Conservation (phyloP, 2,113 vertebrate species). For the Meriones unguiculatus region DNA sequence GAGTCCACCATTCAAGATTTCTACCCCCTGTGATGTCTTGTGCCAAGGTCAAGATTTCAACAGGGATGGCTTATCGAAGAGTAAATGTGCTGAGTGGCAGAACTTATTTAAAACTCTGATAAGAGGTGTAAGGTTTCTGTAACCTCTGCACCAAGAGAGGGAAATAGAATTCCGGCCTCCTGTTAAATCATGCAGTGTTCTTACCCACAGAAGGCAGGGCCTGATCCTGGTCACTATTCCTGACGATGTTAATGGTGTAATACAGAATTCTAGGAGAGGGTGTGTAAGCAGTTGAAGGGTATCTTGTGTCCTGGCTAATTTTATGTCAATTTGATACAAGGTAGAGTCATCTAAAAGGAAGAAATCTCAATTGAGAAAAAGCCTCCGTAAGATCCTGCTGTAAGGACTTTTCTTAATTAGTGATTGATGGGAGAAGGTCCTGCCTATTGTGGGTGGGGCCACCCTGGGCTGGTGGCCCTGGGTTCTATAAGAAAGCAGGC, state of each 20-base stretch:
- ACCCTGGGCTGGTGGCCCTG: not conserved
- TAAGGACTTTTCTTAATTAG: not conserved
- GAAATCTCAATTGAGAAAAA: not conserved
- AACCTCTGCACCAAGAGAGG: not conserved
- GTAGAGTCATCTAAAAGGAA: not conserved
- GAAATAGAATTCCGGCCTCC: not conserved
- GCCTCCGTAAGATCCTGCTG: not conserved
- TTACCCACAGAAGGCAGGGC: not conserved
- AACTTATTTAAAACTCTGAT: not conserved
- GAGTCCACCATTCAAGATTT: not conserved
- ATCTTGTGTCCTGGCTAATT: not conserved
- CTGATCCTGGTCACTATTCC: not conserved
- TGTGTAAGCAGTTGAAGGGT: not conserved
- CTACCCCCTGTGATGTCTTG: not conserved
- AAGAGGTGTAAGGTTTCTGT: not conserved
- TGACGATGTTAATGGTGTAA: accelerated
- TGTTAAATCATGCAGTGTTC: not conserved
- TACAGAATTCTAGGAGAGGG: not conserved
- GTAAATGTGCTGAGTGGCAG: not conserved
- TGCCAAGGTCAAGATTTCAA: not conserved
- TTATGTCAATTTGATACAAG: not conserved
- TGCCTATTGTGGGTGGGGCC: not conserved
- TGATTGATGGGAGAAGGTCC: not conserved
- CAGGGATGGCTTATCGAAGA: accelerated
- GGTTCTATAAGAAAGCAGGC: not conserved